These are phyloP conservation scores for Hycleus phaleratus DNA, from an alignment of 1,140 invertebrate species.

Conservation along the genomic window DNA sequence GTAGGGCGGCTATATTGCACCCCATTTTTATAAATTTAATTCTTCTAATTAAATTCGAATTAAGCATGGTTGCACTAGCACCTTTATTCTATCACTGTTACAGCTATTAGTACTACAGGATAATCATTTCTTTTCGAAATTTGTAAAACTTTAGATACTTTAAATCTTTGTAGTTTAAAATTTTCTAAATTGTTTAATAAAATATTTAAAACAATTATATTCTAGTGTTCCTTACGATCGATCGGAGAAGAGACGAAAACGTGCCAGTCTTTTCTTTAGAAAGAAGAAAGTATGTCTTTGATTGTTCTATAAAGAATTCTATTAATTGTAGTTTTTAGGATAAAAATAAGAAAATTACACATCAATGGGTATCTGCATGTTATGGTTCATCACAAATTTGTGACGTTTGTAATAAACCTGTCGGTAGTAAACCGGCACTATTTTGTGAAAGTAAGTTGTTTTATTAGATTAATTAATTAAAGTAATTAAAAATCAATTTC, in stretches of 20 bases:
- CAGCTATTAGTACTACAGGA: not conserved
- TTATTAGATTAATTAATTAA: not conserved
- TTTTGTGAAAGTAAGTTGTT: conserved; percentile 49
- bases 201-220: conserved; percentile 6
- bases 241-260: conserved; percentile 75
- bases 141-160: not conserved
- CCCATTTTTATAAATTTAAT: conserved; percentile 1
- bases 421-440: conserved; percentile 67
- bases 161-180: not conserved
- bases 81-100: not conserved
- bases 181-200: not conserved
- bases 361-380: conserved; percentile 69
- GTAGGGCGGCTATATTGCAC: conserved; percentile 36
- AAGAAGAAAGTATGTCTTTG: conserved; percentile 65
- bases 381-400: conserved; percentile 65
- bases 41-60: not conserved
- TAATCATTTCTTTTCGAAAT: not conserved
- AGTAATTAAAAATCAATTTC: not conserved
- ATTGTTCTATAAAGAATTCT: not conserved
- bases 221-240: conserved; percentile 64
- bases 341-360: conserved; percentile 60
- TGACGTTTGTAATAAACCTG: conserved; percentile 72
- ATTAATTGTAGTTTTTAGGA: conserved; percentile 44
- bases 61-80: not conserved
- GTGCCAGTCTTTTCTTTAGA: conserved; percentile 81